Evolutionary conservation across 2,797 vertebrate species (phyloP).

Genomic region (Lacerta bilineata): DNA sequence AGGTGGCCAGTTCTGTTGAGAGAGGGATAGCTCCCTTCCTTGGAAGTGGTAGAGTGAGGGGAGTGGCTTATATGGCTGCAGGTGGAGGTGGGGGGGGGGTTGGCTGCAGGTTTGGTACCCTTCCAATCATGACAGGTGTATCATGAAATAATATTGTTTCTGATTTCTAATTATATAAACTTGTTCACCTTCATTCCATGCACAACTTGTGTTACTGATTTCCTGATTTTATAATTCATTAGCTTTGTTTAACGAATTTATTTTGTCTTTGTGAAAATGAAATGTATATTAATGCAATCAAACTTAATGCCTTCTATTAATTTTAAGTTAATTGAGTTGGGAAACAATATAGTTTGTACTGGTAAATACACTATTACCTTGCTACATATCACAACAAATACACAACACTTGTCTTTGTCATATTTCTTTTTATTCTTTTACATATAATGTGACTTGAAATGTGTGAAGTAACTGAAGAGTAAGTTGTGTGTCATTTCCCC

Average conservation of each 20-base stretch:
- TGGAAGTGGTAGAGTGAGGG: too few species aligned
- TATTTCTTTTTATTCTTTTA: background rate
- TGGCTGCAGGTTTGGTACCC: too few species aligned
- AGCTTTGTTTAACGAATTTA: background rate
- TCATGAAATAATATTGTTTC: background rate
- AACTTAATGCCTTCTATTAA: background rate
- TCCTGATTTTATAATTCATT: conserved; percentile 1
- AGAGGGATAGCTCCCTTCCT: too few species aligned
- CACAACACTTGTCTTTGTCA: background rate
- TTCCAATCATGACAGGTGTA: background rate
- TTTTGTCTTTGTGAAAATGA: conserved; percentile 20
- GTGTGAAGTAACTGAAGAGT: background rate
- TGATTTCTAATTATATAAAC: conserved; percentile 13
- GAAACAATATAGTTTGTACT: background rate
- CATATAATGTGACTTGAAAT: background rate
- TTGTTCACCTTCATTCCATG: conserved; percentile 15
- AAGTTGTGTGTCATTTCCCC: background rate
- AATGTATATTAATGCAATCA: conserved; percentile 1
- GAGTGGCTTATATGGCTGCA: too few species aligned
- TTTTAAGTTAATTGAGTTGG: conserved; percentile 30
- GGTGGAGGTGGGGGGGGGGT: too few species aligned
- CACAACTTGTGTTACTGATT: conserved; percentile 15
- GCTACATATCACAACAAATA: background rate
- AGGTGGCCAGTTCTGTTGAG: too few species aligned
- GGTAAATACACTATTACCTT: background rate